Base-by-base conservation (phyloP, 2,797 vertebrate species). In the Amphiprion clarkii region DNA sequence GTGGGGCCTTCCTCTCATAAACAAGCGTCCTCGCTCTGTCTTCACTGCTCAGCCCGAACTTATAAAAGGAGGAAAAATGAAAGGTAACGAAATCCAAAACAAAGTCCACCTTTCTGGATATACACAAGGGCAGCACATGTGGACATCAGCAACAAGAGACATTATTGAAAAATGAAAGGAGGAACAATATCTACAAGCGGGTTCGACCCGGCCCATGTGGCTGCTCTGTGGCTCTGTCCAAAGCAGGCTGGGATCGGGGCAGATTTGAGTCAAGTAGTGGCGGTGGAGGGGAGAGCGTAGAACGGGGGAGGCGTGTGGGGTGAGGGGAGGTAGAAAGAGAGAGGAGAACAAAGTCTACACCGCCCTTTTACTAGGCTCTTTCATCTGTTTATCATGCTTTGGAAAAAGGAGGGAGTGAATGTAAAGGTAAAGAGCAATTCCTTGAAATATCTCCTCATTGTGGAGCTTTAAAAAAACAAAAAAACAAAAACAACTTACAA, bases 121-220 rank as follows among this genome's bases (percentile, higher is more conserved):
- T 90, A 88, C 92, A 94, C 90, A 87, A 91, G 89, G 92, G 92
- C 92, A 91, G 92, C 89, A 94, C 91, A 89, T 89, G 89, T 93
- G 92, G 91, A 93, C 90, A 85, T 92, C 90, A 93, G 91, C 91
- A 92, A 95, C 93, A 83, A 89, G 82, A 93, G 90, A 94, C 89
- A 82, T 81, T 87, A 88, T 89, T 87, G 84, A 88, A 92, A 88
- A 88, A 80, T 88, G 84, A 86, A 94, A 87, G 92, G 90, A 91
- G 79, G 88, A 93, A 90, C 68, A 68, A 92, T 95, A 96, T 96
- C 94, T 95, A 95, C 95, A 96, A 93, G 90, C 84, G 88, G 86
- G 87, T 91, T 90, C 60, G 71, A 92, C 90, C 92, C 90, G 87
- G 89, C 86, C 82, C 87, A 71, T 53, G 64, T 33, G 84, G 69